Evolutionary conservation across 2,113 vertebrate species (phyloP), one percentile per base, ranked within the genome.

Genomic region (Leuciscus idus): DNA sequence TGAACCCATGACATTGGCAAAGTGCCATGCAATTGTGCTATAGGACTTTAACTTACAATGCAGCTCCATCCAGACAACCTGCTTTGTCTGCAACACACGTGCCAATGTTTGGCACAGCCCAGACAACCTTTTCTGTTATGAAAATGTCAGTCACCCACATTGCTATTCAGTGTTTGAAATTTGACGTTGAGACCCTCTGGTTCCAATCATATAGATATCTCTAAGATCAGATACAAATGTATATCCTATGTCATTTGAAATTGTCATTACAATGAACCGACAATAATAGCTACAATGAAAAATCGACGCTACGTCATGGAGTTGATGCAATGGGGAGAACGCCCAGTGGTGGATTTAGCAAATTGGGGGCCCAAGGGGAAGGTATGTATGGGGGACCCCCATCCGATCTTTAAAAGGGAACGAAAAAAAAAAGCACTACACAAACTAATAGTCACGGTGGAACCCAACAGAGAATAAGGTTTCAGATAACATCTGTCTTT

Each of bases 101-200:
- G 50, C 28, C 17, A 57, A 11, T 55, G 76, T 78, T 78, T 59
- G 50, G 30, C 30, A 59, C 11, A 39, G 19, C 55, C 59, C 21
- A 39, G 76, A 36, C 30, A 59, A 59, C 50, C 50, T 78, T 55
- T 76, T 76, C n/a, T 52, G 75, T 36, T 59, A 59, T 57, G 17
- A 59, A 59, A 79, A 79, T 79, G 21, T 36, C 48, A 78, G 21
- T 79, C 76, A 79, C 52, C 19, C 55, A 79, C 76, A 59, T 79
- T 79, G 52, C 30, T 61, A 77, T 77, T 57, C 30, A 55, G 48
- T 77, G 26, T 55, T 39, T 39, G 33, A 70, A 70, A 23, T 17
- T 11, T 19, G 33, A 19, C 0, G 66, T 33, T 55, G 74, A 76
- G 74, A 76, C 1, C 13, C 13, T 28, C 7, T 50, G 26, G 7